Evolutionary conservation across 1,140 invertebrate genomes (phyloP).

Genomic region (Trichonephila clavata): DNA sequence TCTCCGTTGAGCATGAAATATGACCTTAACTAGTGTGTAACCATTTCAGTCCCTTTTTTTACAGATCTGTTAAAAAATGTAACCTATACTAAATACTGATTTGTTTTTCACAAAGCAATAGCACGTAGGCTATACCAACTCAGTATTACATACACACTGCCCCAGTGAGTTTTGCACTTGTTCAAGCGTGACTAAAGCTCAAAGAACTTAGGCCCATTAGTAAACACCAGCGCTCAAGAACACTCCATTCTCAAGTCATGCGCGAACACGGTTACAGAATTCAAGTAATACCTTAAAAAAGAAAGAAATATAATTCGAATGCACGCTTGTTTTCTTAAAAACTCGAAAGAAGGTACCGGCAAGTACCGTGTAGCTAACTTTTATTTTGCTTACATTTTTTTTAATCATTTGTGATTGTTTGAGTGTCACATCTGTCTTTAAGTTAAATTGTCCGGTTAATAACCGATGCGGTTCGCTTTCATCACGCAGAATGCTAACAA

Average conservation of each 20-base stretch:
- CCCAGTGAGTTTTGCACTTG: not conserved
- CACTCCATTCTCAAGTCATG: not conserved
- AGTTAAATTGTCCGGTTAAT: not conserved
- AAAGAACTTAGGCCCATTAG: not conserved
- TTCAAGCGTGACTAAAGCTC: constrained; percentile 19
- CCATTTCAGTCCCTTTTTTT: no score
- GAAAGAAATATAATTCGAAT: not conserved
- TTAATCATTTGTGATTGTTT: not conserved
- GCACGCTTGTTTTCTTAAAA: not conserved
- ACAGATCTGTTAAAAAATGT: no score
- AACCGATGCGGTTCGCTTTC: not conserved
- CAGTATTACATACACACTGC: not conserved
- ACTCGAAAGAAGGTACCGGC: not conserved
- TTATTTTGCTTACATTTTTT: not conserved
- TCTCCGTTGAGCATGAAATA: no score
- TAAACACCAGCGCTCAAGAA: not conserved
- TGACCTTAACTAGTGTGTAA: no score
- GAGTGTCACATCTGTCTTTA: not conserved
- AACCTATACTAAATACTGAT: no score
- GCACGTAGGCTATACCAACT: not conserved
- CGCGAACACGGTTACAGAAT: not conserved
- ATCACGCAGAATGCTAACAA: not conserved
- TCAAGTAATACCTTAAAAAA: not conserved
- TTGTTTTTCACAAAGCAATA: not conserved
- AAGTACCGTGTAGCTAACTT: not conserved